Conservation (phyloP, 1,140 invertebrate species). For the Diorhabda carinulata region DNA sequence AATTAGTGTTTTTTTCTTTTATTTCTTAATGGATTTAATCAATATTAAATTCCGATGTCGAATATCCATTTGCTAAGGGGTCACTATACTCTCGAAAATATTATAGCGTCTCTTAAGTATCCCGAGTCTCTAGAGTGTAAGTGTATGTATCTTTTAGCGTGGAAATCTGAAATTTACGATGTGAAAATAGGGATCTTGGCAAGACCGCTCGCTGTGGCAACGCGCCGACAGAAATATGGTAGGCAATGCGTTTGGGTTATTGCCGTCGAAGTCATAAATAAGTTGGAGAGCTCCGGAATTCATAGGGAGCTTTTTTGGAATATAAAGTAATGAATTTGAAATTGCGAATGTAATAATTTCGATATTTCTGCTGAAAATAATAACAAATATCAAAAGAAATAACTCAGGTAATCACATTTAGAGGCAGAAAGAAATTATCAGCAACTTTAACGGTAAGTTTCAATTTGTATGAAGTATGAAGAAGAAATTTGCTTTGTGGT, state of each 20-base stretch:
- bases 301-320: background rate
- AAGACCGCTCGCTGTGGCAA: background rate
- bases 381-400: no score
- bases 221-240: conserved; percentile 15
- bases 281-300: conserved; percentile 11
- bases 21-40: no score
- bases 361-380: no score
- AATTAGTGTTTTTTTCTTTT: no score
- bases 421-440: no score
- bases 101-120: background rate
- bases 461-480: no score
- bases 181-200: conserved; percentile 7
- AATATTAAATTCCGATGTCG: no score
- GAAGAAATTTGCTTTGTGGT: no score
- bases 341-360: no score
- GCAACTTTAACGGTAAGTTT: no score
- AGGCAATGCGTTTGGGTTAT: conserved; percentile 19
- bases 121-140: background rate
- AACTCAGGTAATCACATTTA: no score
- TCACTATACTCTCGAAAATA: background rate
- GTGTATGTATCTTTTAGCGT: background rate
- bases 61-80: background rate
- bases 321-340: no score
- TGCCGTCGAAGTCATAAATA: conserved; percentile 18
- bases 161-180: conserved; percentile 15